Conservation (phyloP, 2,113 vertebrate species). For the Sarotherodon lohbergeri region DNA sequence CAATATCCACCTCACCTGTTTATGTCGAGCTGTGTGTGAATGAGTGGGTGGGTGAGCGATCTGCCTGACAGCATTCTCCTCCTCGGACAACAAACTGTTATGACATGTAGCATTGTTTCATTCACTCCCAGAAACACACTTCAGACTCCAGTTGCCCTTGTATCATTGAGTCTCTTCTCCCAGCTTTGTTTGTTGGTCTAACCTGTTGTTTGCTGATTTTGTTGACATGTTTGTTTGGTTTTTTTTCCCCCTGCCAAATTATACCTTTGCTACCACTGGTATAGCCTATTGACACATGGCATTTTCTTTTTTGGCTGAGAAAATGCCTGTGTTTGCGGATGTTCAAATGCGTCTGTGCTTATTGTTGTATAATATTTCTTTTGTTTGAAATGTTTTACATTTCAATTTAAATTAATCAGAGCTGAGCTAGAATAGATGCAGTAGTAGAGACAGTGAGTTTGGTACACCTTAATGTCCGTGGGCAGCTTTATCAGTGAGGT, state of each 20-base stretch:
- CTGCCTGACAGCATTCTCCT: not conserved
- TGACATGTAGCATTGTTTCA: slow-evolving; percentile 14
- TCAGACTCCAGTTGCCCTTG: not conserved
- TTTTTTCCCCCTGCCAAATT: not conserved
- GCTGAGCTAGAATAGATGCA: not conserved
- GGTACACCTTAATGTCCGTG: not conserved
- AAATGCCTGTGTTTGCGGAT: not conserved
- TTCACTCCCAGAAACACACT: not conserved
- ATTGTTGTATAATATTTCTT: not conserved
- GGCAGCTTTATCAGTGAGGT: not conserved
- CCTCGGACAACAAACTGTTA: not conserved
- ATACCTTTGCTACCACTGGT: not conserved
- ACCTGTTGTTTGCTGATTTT: slow-evolving; percentile 31
- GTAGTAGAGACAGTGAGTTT: not conserved
- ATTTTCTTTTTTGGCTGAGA: not conserved
- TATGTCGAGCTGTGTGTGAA: not conserved
- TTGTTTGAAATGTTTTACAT: not conserved
- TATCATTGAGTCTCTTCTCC: not conserved
- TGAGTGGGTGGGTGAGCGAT: not conserved
- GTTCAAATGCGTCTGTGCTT: not conserved
- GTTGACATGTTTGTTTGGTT: slow-evolving; percentile 21
- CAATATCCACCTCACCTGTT: not conserved
- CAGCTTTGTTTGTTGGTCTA: slow-evolving; percentile 19
- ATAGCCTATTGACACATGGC: not conserved
- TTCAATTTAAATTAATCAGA: not conserved